Evolutionary conservation across 1,140 invertebrate genomes (phyloP).

Genomic region (Holotrichia oblita): DNA sequence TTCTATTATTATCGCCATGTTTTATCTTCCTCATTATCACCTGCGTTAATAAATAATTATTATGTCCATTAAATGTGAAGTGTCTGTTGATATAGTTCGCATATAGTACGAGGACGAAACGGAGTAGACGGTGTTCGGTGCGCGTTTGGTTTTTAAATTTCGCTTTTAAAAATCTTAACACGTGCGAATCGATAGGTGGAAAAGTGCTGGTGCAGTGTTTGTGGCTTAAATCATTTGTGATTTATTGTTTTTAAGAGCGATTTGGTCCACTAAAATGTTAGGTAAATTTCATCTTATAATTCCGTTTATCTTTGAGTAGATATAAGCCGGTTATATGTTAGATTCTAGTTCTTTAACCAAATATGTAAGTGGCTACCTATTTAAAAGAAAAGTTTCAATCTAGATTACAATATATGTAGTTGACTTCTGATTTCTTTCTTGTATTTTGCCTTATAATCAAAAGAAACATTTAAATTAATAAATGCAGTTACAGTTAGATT

Average conservation of each 20-base stretch:
- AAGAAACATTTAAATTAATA: too few species aligned
- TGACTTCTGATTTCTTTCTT: too few species aligned
- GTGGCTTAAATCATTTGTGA: neutral
- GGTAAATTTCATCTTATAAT: neutral
- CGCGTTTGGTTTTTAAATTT: slow-evolving; percentile 11
- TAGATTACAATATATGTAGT: too few species aligned
- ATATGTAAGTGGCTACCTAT: too few species aligned
- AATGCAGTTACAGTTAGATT: too few species aligned
- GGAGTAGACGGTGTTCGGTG: neutral
- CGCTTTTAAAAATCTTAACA: slow-evolving; percentile 14
- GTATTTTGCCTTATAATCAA: too few species aligned
- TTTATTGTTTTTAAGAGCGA: neutral
- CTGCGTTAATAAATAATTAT: neutral
- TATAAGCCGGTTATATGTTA: too few species aligned
- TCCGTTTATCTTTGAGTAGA: too few species aligned
- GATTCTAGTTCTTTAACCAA: too few species aligned
- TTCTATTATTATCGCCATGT: neutral
- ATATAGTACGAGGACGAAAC: neutral
- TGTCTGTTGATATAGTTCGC: neutral
- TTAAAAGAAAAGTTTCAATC: too few species aligned
- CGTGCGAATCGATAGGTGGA: neutral
- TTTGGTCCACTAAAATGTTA: neutral
- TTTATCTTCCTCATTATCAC: slow-evolving; percentile 13
- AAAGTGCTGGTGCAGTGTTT: neutral
- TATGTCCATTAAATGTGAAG: neutral